Evolutionary conservation across 2,797 vertebrate genomes (phyloP).

Genomic region (Epinephelus malabaricus): DNA sequence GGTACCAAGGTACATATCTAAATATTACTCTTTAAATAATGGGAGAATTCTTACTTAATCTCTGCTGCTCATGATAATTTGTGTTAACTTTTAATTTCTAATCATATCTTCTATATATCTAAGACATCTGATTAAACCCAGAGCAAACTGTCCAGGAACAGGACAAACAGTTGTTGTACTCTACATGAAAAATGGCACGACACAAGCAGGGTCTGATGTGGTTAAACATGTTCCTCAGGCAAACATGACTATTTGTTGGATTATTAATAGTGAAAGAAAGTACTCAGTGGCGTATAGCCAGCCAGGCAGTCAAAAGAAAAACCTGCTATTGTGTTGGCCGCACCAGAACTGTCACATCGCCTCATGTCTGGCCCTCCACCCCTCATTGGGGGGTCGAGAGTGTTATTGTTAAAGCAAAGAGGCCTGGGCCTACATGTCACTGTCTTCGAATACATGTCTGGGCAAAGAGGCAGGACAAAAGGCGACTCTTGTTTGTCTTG

Average conservation of each 20-base stretch:
- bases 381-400: constrained; percentile 83
- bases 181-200: constrained; percentile 18
- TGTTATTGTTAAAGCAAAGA: constrained; percentile 84
- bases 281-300: constrained; percentile 52
- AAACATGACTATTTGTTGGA: constrained; percentile 54
- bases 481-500: constrained; percentile 64
- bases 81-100: background rate
- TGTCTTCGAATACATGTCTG: constrained; percentile 80
- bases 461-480: constrained; percentile 72
- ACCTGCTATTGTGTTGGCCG: constrained; percentile 85
- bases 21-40: constrained; percentile 10
- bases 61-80: background rate
- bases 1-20: constrained; percentile 19
- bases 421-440: constrained; percentile 77
- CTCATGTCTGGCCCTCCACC: constrained; percentile 85
- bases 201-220: constrained; percentile 20
- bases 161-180: constrained; percentile 3
- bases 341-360: constrained; percentile 89
- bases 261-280: constrained; percentile 64
- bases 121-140: constrained; percentile 27
- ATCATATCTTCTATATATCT: background rate
- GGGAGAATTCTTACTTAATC: background rate
- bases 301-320: constrained; percentile 79
- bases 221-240: constrained; percentile 48
- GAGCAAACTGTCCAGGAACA: constrained; percentile 25